Evolutionary conservation across 2,797 vertebrate species (phyloP).

Genomic region (Acanthurus leucopareius): DNA sequence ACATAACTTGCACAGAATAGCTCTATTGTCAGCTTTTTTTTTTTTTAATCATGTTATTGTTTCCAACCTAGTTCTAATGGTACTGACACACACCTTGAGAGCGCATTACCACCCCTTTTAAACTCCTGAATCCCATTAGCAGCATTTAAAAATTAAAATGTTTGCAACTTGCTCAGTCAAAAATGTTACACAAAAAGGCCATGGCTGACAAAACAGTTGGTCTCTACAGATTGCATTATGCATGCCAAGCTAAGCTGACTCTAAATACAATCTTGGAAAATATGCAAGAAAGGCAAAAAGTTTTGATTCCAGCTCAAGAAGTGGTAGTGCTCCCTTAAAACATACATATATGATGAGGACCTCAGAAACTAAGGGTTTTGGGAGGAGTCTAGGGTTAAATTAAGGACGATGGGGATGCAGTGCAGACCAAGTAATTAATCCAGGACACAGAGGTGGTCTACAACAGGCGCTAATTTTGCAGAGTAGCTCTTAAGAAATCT

Average conservation of each 20-base stretch:
- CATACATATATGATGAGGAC: conserved; percentile 46
- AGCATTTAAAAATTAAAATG: conserved; percentile 73
- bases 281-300: conserved; percentile 42
- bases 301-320: conserved; percentile 32
- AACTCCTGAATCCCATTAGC: conserved; percentile 64
- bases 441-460: conserved; percentile 55
- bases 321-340: conserved; percentile 23
- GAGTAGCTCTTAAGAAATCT: conserved; percentile 54
- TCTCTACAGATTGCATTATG: conserved; percentile 59
- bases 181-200: conserved; percentile 50
- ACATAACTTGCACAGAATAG: conserved; percentile 54
- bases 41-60: conserved; percentile 27
- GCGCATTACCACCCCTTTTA: conserved; percentile 53
- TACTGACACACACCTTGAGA: conserved; percentile 48
- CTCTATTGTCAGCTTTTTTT: conserved; percentile 64
- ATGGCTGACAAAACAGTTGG: conserved; percentile 34
- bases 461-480: conserved; percentile 58
- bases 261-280: conserved; percentile 48
- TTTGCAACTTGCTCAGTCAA: conserved; percentile 57
- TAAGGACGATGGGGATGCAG: conserved; percentile 11
- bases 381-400: conserved; percentile 36
- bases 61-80: conserved; percentile 65
- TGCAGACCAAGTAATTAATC: conserved; percentile 53
- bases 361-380: conserved; percentile 6
- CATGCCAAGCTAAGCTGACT: conserved; percentile 49